Evolutionary conservation across 2,113 vertebrate species (phyloP), one percentile per base, ranked within the genome.

Genomic region (Catharus minimus): DNA sequence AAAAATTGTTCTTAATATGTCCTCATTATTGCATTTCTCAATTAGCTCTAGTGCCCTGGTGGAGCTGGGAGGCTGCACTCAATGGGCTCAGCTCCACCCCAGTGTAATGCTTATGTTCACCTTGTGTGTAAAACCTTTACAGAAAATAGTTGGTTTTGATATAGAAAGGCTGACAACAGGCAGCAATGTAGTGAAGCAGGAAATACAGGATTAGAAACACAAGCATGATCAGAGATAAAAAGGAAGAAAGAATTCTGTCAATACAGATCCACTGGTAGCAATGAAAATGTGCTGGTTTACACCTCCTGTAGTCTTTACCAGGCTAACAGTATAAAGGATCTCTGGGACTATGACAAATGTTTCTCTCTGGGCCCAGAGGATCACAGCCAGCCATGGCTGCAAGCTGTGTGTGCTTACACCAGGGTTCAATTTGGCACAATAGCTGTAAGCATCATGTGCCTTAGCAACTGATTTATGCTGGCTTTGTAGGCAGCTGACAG

Each of bases 241-340:
- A 66, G 27, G 50, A 69, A 85, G 55, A 38, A 82, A 92, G 50
- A 85, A 66, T 89, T 90, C 74, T 67, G 57, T 65, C 30, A 10
- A 10, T 77, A 68, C 7, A 84, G 83, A 92, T 65, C 74, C 69
- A 58, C 61, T 39, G 80, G 68, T 11, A 9, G 43, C 77, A 86
- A 72, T 84, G 61, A 95, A 86, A 91, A n/a, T 27, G 43, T 79
- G 30, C 32, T 88, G 65, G 46, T 92, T 95, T 90, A 86, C 49
- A 65, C 57, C 38, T 76, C 15, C 55, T 50, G 38, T 43, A 75
- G 49, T 6, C 80, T 86, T 90, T 75, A 72, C 57, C 82, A 21
- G 78, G 43, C 69, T 86, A 86, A 60, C 27, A 57, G 32, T 39
- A 46, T 66, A 82, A 92, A 84, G 77, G 46, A 88, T 90, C 47